Conservation (phyloP, 2,113 vertebrate species). For the Deroptyus accipitrinus region DNA sequence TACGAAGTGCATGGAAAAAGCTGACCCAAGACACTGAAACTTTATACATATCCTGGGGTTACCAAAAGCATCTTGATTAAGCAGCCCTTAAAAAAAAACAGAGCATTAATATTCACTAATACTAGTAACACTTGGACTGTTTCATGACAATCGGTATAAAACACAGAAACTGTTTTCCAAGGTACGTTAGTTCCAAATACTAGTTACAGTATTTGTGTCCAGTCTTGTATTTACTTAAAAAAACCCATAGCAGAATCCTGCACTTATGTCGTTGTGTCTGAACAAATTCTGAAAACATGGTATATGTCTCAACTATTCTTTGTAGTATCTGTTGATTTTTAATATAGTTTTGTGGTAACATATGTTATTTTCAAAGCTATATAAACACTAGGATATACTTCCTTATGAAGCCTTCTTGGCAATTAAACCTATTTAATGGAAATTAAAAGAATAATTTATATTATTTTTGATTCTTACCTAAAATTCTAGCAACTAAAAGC, state of each 20-base stretch:
- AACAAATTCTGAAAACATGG: background rate
- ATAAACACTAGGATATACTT: background rate
- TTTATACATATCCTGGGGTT: background rate
- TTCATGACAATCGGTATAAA: background rate
- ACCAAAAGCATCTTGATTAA: background rate
- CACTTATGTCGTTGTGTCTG: background rate
- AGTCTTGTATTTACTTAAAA: background rate
- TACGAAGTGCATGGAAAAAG: background rate
- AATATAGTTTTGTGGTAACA: background rate
- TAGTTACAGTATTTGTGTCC: background rate
- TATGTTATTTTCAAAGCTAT: background rate
- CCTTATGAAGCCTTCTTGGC: background rate
- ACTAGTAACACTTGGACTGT: background rate
- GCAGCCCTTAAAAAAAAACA: background rate
- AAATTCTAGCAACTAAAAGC: conserved; percentile 43
- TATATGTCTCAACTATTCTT: background rate
- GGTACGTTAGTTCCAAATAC: background rate
- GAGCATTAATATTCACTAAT: background rate
- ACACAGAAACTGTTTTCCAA: background rate
- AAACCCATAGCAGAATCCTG: background rate
- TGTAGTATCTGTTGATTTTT: background rate
- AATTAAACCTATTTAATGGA: background rate
- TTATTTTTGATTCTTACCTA: background rate
- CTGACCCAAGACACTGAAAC: background rate
- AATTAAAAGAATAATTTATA: background rate